Evolutionary conservation across 35 echinoderm and acorn worm genomes (phyloP).

Genomic region (Diadema setosum): DNA sequence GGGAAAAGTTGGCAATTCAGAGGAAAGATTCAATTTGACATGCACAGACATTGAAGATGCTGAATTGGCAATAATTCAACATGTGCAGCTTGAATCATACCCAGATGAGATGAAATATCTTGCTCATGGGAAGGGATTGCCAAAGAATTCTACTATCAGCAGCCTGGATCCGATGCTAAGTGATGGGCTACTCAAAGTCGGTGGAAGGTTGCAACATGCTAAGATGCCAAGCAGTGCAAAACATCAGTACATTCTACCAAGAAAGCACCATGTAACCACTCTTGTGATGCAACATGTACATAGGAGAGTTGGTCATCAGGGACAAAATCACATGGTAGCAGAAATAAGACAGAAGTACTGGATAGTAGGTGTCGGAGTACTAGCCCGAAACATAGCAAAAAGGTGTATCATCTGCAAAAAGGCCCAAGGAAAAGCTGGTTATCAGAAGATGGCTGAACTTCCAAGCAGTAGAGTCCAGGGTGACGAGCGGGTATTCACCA

Average conservation of each 20-base stretch:
- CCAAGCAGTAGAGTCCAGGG: too few species aligned
- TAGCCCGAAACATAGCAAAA: too few species aligned
- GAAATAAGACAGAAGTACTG: background rate
- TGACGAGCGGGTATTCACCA: too few species aligned
- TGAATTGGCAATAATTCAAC: background rate
- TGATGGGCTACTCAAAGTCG: slow-evolving; percentile 33
- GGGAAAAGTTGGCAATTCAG: too few species aligned
- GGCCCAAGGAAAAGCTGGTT: background rate
- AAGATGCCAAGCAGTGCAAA: slow-evolving; percentile 15
- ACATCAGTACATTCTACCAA: slow-evolving; percentile 37
- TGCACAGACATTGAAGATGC: slow-evolving; percentile 1
- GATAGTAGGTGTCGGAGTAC: too few species aligned
- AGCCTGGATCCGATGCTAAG: background rate
- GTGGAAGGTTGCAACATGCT: slow-evolving; percentile 42
- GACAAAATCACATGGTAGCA: slow-evolving; percentile 18
- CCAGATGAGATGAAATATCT: background rate
- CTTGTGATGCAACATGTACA: slow-evolving; percentile 26
- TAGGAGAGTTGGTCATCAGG: background rate
- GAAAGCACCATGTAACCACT: slow-evolving; percentile 19
- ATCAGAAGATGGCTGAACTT: slow-evolving; percentile 54
- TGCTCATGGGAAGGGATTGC: background rate
- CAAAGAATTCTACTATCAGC: background rate
- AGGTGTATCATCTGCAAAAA: too few species aligned
- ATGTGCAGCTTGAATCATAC: background rate
- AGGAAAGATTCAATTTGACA: too few species aligned